Evolutionary conservation across 1,140 invertebrate genomes (phyloP), one percentile per base, ranked within the genome.

Genomic region (Bradysia coprophila): DNA sequence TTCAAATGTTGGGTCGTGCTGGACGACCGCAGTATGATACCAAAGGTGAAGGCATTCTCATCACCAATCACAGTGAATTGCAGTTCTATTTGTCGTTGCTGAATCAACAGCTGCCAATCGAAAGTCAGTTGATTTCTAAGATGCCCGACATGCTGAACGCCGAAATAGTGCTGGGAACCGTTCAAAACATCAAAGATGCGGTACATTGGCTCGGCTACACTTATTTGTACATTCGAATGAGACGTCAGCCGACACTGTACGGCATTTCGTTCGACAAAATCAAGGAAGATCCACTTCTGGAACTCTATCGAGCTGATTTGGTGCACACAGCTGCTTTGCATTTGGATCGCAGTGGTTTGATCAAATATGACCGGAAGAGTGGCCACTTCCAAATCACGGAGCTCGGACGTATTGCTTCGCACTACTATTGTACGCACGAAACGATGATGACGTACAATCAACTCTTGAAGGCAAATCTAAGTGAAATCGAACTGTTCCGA

Each of bases 11-110:
- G 52, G 94, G 96, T 47, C 67, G 96, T 55, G 95, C 96, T 41
- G 96, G 96, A 51, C 72, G 96, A 38, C 95, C 95, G 5, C 95
- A 98, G 63, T 98, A 98, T 64, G 95, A 99, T 53, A 93, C 87
- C 1, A 94, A 96, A 64, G 96, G 96, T 46, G 91, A 97, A 66
- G 96, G 95, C 55, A 98, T 99, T 49, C 72, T 99, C 13, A 95
- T 99, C 23, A 99, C 96, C 1, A 98, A 98, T 62, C 94, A 99
- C 62, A 92, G 87, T 49, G 95, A 99, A 64, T 69, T 99, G 4
- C 94, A 98, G 54, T 99, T 95, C 61, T 99, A 99, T 64, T 68
- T 99, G 10, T 98, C 93, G 1, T 67, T 99, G 18, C 69, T 98
- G 45, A 99, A 99, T 68, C 93, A 98, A 59, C 95, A 98, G 60